These are phyloP conservation scores for Porphyrio hochstetteri DNA, from an alignment of 2,113 vertebrate genomes.

Conservation along the genomic window DNA sequence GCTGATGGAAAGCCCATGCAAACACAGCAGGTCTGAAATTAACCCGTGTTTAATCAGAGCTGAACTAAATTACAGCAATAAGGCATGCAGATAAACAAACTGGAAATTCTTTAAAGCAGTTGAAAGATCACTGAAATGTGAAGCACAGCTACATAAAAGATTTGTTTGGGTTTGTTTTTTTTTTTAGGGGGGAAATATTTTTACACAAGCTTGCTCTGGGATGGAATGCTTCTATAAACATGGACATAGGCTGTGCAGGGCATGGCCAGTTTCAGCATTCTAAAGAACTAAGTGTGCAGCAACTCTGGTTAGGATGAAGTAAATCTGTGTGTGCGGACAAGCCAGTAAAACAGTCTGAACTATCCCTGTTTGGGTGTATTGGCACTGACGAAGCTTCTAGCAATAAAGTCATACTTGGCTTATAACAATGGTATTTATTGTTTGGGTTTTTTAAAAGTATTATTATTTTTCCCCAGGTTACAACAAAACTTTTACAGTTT, in stretches of 20 bases:
- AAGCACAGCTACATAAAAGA: neutral
- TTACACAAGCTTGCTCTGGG: neutral
- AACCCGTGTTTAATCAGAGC: neutral
- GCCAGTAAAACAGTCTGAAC: neutral
- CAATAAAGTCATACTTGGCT: neutral
- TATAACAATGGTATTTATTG: conserved; percentile 7
- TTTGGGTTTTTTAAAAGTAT: neutral
- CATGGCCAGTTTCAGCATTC: neutral
- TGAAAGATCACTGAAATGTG: neutral
- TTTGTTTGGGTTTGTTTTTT: neutral
- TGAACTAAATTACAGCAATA: neutral
- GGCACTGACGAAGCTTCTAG: neutral
- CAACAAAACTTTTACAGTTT: conserved; percentile 86
- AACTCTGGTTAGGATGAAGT: neutral
- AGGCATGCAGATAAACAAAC: neutral
- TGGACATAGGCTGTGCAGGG: neutral
- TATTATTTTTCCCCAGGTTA: conserved; percentile 76
- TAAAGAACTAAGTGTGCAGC: neutral
- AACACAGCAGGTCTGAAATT: neutral
- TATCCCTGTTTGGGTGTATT: neutral
- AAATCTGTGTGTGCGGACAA: neutral
- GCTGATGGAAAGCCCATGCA: neutral
- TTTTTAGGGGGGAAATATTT: neutral
- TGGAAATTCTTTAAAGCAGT: neutral
- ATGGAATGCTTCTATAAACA: neutral